Conservation (phyloP, 2,113 vertebrate genomes). For the Malurus elegans region DNA sequence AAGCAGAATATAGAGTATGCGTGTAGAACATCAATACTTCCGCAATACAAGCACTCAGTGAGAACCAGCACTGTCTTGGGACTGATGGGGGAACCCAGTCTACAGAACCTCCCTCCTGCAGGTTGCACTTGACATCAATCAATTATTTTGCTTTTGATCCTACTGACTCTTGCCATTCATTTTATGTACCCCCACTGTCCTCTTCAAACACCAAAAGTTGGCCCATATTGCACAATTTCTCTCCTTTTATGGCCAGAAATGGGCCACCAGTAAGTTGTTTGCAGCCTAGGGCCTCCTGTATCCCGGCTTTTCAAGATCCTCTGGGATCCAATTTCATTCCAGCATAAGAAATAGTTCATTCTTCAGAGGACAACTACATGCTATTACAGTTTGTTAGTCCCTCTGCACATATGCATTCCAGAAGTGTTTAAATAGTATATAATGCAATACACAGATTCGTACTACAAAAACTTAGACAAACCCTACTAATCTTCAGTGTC, state of each 20-base stretch:
- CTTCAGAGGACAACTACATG: not conserved
- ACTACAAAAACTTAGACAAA: not conserved
- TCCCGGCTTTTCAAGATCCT: not conserved
- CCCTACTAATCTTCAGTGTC: not conserved
- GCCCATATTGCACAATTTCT: accelerated
- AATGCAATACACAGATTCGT: not conserved
- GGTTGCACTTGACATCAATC: not conserved
- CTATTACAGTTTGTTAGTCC: not conserved
- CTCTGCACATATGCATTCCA: not conserved
- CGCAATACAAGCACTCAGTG: not conserved
- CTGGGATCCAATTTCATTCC: not conserved
- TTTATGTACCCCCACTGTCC: accelerated
- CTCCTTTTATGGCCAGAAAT: not conserved
- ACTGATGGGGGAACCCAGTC: accelerated
- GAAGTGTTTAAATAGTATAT: not conserved
- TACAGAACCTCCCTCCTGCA: accelerated
- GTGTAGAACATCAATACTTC: not conserved
- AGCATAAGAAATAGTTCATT: not conserved
- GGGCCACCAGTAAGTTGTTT: not conserved
- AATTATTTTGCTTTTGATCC: not conserved
- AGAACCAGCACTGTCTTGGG: not conserved
- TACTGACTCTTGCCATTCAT: not conserved
- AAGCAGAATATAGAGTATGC: not conserved
- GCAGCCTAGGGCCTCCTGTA: not conserved
- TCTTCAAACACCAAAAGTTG: not conserved